Percentiles rank a stretch among this genome's conserved stretches.
Evolutionary conservation across 1,140 invertebrate species (phyloP).

Genomic region (Saccostrea echinata): DNA sequence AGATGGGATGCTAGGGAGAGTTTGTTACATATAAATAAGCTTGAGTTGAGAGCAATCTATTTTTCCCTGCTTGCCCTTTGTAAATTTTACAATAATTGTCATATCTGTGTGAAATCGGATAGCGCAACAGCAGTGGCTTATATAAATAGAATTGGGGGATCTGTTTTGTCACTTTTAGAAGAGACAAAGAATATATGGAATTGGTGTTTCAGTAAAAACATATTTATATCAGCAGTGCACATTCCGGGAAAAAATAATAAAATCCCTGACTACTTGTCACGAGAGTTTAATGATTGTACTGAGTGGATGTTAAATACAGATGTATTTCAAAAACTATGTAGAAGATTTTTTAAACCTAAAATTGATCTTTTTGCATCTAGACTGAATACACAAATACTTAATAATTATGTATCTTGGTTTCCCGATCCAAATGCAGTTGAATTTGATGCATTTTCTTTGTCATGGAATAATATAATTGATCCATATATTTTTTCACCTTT

Average conservation of each 20-base stretch:
- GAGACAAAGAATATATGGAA: slow-evolving; percentile 50
- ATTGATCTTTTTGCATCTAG: slow-evolving; percentile 56
- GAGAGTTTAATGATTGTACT: slow-evolving; percentile 56
- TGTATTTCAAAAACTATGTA: slow-evolving; percentile 44
- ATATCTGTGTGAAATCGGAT: too few relatives aligned
- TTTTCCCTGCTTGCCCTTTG: neutral
- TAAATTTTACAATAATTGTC: neutral
- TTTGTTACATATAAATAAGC: too few relatives aligned
- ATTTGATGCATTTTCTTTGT: slow-evolving; percentile 47
- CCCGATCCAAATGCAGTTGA: slow-evolving; percentile 35
- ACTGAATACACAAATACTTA: slow-evolving; percentile 38
- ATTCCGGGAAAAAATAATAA: slow-evolving; percentile 55
- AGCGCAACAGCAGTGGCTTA: slow-evolving; percentile 57
- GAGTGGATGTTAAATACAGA: slow-evolving; percentile 54
- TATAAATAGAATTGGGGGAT: slow-evolving; percentile 57
- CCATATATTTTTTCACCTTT: slow-evolving; percentile 47
- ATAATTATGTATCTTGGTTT: slow-evolving; percentile 34
- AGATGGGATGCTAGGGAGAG: too few relatives aligned
- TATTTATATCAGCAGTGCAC: slow-evolving; percentile 53
- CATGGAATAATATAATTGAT: neutral
- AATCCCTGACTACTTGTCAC: slow-evolving; percentile 46
- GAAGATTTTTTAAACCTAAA: slow-evolving; percentile 45
- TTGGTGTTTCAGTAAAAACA: too few relatives aligned
- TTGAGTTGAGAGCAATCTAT: neutral
- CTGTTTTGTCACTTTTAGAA: slow-evolving; percentile 38